phyloP scores from a whole-genome alignment of 2,113 vertebrate species.

The Trinectes maculatus region DNA sequence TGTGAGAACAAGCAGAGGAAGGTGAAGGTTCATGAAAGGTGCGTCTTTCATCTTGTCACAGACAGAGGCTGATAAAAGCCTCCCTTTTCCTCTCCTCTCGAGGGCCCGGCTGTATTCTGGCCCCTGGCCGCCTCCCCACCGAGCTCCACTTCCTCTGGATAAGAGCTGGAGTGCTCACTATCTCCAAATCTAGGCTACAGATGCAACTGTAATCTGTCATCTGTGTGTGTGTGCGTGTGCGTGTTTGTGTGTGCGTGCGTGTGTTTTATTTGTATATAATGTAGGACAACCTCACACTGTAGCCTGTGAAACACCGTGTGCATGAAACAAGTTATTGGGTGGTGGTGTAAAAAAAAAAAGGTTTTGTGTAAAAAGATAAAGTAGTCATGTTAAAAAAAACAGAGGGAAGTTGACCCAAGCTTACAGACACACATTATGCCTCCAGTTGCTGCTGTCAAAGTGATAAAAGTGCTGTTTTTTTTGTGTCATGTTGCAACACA shows the following conservation, averaged over 20 bases:
- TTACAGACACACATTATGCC: slow-evolving; percentile 4
- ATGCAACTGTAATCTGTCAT: slow-evolving; percentile 56
- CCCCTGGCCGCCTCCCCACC: slow-evolving; percentile 33
- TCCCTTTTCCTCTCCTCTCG: slow-evolving; percentile 45
- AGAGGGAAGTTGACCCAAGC: slow-evolving; percentile 37
- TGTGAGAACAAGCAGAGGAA: slow-evolving; percentile 57
- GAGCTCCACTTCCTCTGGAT: slow-evolving; percentile 49
- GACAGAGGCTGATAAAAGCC: slow-evolving; percentile 64
- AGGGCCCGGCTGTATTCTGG: slow-evolving; percentile 21
- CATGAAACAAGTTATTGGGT: slow-evolving; percentile 13
- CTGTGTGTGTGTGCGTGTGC: not conserved
- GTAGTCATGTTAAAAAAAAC: slow-evolving; percentile 13
- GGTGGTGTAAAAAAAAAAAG: not conserved
- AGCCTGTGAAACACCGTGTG: slow-evolving; percentile 1
- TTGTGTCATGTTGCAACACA: not conserved
- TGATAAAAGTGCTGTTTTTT: slow-evolving; percentile 19
- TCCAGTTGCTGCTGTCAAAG: slow-evolving; percentile 32
- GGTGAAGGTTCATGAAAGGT: slow-evolving; percentile 72
- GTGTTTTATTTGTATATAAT: slow-evolving; percentile 15
- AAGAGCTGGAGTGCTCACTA: slow-evolving; percentile 24
- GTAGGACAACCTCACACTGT: slow-evolving; percentile 12
- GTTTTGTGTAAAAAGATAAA: slow-evolving; percentile 41
- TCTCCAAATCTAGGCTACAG: slow-evolving; percentile 53
- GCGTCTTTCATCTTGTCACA: slow-evolving; percentile 51
- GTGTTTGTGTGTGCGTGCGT: slow-evolving; percentile 1